Percentiles rank a stretch among this genome's conserved stretches.
These are phyloP conservation scores for Leptinotarsa rubiginosa DNA, from an alignment of 2,888 invertebrate genomes.

Conservation along the genomic window DNA sequence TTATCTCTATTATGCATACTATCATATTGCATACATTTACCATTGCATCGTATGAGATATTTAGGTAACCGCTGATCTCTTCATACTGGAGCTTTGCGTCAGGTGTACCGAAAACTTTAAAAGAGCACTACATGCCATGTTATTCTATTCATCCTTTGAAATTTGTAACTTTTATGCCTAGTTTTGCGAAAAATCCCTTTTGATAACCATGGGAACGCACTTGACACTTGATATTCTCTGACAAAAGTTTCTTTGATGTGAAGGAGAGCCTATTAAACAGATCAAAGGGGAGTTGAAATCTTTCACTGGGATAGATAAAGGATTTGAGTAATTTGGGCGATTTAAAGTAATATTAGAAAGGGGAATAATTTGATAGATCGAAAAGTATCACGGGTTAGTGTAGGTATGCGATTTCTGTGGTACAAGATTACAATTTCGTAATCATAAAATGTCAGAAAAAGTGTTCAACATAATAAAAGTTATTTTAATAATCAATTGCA, in stretches of 20 bases:
- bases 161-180: conserved; percentile 65
- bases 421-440: too few species aligned
- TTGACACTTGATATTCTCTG: conserved; percentile 63
- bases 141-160: conserved; percentile 59
- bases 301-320: not conserved
- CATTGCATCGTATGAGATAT: not conserved
- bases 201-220: conserved; percentile 64
- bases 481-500: too few species aligned
- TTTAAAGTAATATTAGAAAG: not conserved
- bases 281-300: not conserved
- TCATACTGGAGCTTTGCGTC: conserved; percentile 29
- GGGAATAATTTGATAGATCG: not conserved
- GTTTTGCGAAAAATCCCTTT: conserved; percentile 59
- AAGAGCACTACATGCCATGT: conserved; percentile 45
- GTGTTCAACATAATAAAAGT: too few species aligned
- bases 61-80: conserved; percentile 29
- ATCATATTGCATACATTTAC: not conserved
- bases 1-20: too few species aligned
- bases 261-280: conserved; percentile 39
- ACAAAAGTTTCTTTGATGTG: conserved; percentile 40
- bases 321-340: conserved; percentile 2
- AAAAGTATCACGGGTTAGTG: too few species aligned
- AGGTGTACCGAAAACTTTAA: conserved; percentile 25
- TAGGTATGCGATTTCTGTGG: too few species aligned
- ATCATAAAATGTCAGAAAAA: too few species aligned